These are phyloP conservation scores for Drosophila hamatofila DNA, from an alignment of 2,888 invertebrate species.

Conservation along the genomic window DNA sequence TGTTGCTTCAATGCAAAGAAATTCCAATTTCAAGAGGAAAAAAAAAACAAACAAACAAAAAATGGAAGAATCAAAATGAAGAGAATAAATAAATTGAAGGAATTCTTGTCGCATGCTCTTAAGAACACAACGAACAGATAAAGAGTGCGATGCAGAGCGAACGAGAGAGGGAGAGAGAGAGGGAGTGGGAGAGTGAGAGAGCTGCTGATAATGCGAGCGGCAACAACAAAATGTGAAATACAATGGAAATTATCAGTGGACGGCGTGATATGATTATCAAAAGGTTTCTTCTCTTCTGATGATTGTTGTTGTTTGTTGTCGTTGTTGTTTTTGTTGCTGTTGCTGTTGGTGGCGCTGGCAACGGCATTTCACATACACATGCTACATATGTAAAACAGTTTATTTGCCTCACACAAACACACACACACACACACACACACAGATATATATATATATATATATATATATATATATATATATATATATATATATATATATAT, in stretches of 20 bases:
- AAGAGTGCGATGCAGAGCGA: constrained; percentile 24
- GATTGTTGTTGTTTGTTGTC: constrained; percentile 11
- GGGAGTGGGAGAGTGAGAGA: constrained; percentile 16
- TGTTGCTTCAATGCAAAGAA: constrained; percentile 43
- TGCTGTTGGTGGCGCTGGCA: constrained; percentile 45
- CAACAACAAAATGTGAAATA: constrained; percentile 59
- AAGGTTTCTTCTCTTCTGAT: constrained; percentile 63
- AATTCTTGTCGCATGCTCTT: constrained; percentile 21
- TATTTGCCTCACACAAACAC: constrained; percentile 44
- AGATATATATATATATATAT: constrained; percentile 7
- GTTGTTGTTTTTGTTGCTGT: constrained; percentile 27
- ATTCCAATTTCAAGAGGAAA: constrained; percentile 32
- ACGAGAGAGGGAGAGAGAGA: constrained; percentile 1
- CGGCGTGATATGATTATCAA: constrained; percentile 81
- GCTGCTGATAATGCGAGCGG: constrained; percentile 61
- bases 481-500: constrained; percentile 1
- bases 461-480: constrained; percentile 2
- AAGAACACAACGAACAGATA: constrained; percentile 13
- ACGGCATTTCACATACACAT: constrained; percentile 66
- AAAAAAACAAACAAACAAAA: not conserved
- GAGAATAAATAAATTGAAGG: constrained; percentile 22
- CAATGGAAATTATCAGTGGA: constrained; percentile 78
- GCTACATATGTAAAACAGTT: constrained; percentile 54
- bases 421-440: not conserved
- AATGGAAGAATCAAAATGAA: not conserved